A percentile compares a stretch with the other conserved stretches of the same genome.
These are phyloP conservation scores for Trigoniulus corallinus DNA, from an alignment of 1,140 invertebrate genomes.

Conservation along the genomic window DNA sequence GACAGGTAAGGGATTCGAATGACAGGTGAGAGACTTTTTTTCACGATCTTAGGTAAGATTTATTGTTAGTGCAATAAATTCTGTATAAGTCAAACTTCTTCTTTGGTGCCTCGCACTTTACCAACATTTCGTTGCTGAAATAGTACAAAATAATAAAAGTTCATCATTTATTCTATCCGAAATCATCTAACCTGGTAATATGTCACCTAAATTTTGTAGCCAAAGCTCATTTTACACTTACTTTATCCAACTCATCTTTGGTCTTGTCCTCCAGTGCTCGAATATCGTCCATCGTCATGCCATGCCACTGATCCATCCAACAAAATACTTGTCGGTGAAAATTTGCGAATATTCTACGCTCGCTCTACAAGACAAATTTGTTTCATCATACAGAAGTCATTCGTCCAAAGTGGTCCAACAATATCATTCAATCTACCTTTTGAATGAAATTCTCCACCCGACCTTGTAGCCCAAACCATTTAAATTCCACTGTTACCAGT, in stretches of 20 bases:
- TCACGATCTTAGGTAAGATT: too few relatives aligned
- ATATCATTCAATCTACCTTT: slow-evolving; percentile 31
- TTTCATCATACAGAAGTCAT: neutral
- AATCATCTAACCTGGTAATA: too few relatives aligned
- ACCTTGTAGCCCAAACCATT: slow-evolving; percentile 95
- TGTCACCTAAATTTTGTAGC: too few relatives aligned
- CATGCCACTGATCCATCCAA: slow-evolving; percentile 89
- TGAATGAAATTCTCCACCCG: slow-evolving; percentile 90
- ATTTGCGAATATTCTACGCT: slow-evolving; percentile 88
- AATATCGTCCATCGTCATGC: slow-evolving; percentile 88
- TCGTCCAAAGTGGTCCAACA: neutral
- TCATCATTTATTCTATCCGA: neutral
- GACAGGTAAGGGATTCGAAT: too few relatives aligned
- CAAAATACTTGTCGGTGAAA: slow-evolving; percentile 98
- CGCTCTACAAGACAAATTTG: slow-evolving; percentile 36
- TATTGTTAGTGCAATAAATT: too few relatives aligned
- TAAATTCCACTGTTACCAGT: slow-evolving; percentile 93
- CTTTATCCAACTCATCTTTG: slow-evolving; percentile 65
- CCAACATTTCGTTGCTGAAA: slow-evolving; percentile 1
- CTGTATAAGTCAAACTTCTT: neutral
- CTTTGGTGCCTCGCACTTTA: neutral
- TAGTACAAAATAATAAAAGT: neutral
- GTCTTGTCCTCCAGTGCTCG: slow-evolving; percentile 79
- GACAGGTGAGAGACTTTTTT: too few relatives aligned
- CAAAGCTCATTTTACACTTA: slow-evolving; percentile 10